Conservation (phyloP, 2,113 vertebrate genomes). For the Piaya cayana region DNA sequence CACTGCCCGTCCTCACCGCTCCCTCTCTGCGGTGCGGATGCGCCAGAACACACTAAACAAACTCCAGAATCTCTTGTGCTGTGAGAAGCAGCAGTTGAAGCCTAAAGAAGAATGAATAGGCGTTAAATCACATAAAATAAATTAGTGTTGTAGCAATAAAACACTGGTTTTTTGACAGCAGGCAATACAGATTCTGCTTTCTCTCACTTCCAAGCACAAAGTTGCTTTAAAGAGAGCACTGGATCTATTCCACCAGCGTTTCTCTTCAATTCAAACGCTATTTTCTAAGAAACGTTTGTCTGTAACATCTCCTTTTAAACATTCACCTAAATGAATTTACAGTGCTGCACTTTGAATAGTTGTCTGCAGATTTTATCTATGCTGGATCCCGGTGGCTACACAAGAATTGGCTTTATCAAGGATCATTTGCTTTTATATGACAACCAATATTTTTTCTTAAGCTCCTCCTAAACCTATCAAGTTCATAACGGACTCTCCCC, state of each 20-base stretch:
- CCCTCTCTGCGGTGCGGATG: constrained; percentile 59
- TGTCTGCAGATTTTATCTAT: background rate
- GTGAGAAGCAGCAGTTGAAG: constrained; percentile 80
- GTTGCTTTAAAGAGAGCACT: background rate
- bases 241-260: background rate
- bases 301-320: background rate
- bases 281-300: background rate
- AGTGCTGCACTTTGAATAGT: background rate
- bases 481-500: background rate
- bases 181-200: background rate
- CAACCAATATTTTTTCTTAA: background rate
- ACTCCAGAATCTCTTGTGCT: constrained; percentile 89
- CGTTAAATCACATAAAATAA: background rate
- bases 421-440: background rate
- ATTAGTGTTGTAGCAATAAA: background rate
- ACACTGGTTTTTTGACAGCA: background rate
- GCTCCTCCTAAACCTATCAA: background rate
- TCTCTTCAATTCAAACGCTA: background rate
- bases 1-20: background rate
- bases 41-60: constrained; percentile 74
- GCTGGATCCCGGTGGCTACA: background rate
- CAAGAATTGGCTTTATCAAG: background rate
- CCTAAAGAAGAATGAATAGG: constrained; percentile 42
- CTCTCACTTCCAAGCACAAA: background rate
- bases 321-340: background rate